phyloP scores from a whole-genome alignment of 1,140 invertebrate genomes.

The Drosophila orena region DNA sequence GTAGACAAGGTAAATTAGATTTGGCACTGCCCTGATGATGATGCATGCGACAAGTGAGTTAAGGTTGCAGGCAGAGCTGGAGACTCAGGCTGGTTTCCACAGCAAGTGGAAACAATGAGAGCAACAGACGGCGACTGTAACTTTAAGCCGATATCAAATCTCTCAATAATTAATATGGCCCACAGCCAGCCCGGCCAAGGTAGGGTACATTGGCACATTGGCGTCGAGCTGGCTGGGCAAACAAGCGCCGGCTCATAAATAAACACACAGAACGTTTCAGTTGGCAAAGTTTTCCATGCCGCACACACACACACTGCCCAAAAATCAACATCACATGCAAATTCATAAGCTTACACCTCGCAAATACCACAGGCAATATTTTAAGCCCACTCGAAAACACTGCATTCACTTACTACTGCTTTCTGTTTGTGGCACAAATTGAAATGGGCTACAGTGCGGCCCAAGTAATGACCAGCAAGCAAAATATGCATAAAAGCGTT shows the following conservation, averaged over 20 bases:
- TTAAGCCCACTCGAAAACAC: neutral
- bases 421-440: neutral
- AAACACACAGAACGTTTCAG: conserved; percentile 55
- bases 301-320: conserved; percentile 37
- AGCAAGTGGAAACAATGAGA: conserved; percentile 46
- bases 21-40: conserved; percentile 62
- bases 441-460: too few relatives aligned
- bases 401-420: neutral
- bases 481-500: too few relatives aligned
- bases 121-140: conserved; percentile 46
- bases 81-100: neutral
- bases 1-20: conserved; percentile 63
- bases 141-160: conserved; percentile 81
- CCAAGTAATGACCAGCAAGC: too few relatives aligned
- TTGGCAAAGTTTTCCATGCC: conserved; percentile 64
- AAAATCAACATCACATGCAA: conserved; percentile 22
- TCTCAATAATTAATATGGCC: conserved; percentile 79
- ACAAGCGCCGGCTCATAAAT: conserved; percentile 63
- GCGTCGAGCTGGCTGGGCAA: conserved; percentile 24
- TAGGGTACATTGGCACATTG: conserved; percentile 10
- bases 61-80: conserved; percentile 34
- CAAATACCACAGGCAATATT: too few relatives aligned
- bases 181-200: conserved; percentile 29
- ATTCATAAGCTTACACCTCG: too few relatives aligned
- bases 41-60: conserved; percentile 76